A percentile compares a stretch with the other conserved stretches of the same genome.
Conservation (phyloP, 2,113 vertebrate genomes). For the Climacteris rufus region DNA sequence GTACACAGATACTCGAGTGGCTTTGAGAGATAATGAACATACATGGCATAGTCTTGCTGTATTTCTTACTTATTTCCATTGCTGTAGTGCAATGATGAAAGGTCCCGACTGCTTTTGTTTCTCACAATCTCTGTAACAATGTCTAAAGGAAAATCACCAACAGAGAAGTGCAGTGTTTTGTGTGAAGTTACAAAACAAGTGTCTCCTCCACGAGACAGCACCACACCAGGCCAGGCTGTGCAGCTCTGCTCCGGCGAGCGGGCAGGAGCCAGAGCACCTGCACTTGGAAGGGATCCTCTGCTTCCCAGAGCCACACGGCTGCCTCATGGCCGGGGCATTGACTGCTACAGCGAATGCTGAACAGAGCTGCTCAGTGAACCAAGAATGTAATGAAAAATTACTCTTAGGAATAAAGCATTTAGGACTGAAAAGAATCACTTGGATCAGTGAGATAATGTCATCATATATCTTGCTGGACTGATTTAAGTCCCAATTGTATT, state of each 20-base stretch:
- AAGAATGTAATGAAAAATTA: neutral
- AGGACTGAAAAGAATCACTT: neutral
- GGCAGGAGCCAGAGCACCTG: neutral
- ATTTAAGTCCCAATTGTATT: neutral
- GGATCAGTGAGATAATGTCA: neutral
- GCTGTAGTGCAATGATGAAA: neutral
- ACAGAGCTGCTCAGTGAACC: neutral
- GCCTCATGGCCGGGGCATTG: neutral
- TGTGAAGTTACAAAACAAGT: neutral
- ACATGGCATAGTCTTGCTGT: neutral
- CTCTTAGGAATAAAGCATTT: neutral
- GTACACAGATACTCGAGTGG: neutral
- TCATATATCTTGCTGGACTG: neutral
- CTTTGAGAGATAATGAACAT: neutral
- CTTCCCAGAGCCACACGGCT: neutral
- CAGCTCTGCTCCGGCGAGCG: accelerated
- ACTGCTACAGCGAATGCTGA: neutral
- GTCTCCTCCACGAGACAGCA: neutral
- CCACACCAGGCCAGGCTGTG: neutral
- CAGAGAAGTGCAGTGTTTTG: neutral
- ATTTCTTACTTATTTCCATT: neutral
- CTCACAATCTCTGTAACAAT: neutral
- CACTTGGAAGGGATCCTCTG: neutral
- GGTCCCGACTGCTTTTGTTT: neutral
- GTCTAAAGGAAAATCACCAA: neutral